Conservation (phyloP, 23 tunicate genomes). For the Botrylloides violaceus region DNA sequence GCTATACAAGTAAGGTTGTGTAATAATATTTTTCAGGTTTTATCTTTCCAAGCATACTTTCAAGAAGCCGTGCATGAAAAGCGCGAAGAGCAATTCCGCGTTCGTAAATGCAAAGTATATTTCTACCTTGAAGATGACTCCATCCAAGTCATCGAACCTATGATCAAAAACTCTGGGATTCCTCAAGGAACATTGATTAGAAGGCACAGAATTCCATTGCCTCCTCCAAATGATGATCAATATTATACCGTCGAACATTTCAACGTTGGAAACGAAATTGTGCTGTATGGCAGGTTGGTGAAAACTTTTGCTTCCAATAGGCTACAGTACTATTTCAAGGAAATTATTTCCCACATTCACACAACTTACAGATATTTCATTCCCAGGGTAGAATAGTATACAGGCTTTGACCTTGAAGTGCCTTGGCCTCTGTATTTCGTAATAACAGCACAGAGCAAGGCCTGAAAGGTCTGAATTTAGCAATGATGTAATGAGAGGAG, state of each 20-base stretch:
- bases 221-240: slow-evolving; percentile 82
- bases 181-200: slow-evolving; percentile 94
- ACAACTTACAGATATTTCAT: too few species aligned
- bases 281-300: slow-evolving; percentile 81
- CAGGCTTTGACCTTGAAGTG: too few species aligned
- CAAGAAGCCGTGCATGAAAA: slow-evolving; percentile 97
- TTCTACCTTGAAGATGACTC: slow-evolving; percentile 99
- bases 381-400: too few species aligned
- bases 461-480: too few species aligned
- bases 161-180: slow-evolving; percentile 92
- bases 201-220: slow-evolving; percentile 89
- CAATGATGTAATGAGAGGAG: too few species aligned
- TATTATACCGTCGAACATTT: slow-evolving; percentile 90
- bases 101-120: slow-evolving; percentile 81
- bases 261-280: slow-evolving; percentile 92
- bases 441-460: too few species aligned
- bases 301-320: background rate
- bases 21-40: too few species aligned
- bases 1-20: too few species aligned
- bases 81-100: slow-evolving; percentile 84
- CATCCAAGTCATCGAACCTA: slow-evolving; percentile 93
- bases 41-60: slow-evolving; percentile 77
- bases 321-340: too few species aligned
- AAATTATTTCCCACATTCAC: too few species aligned
- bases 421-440: too few species aligned